Conservation (phyloP, 2,888 invertebrate genomes). For the Strigamia crassipes region DNA sequence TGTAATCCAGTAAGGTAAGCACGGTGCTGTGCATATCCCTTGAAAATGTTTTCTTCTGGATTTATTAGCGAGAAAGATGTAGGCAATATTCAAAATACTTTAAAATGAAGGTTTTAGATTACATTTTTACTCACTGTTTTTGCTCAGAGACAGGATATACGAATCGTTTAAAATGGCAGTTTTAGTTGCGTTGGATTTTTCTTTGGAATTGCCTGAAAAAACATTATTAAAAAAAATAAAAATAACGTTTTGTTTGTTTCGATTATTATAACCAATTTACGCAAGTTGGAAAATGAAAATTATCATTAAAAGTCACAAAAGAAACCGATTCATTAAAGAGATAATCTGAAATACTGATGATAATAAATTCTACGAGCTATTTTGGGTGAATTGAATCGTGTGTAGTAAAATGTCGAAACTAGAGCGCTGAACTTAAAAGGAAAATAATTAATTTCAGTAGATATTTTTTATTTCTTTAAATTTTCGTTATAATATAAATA, state of each 20-base stretch:
- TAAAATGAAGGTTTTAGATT: neutral
- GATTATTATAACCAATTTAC: too few species aligned
- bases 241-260: neutral
- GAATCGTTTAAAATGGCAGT: neutral
- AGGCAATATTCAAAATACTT: neutral
- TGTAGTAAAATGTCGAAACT: neutral
- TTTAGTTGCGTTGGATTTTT: neutral
- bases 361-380: neutral
- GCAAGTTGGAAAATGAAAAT: too few species aligned
- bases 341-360: neutral
- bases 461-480: neutral
- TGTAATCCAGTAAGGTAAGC: too few species aligned
- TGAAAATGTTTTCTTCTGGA: too few species aligned
- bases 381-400: neutral
- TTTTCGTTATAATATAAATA: neutral
- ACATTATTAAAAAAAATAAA: too few species aligned
- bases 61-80: too few species aligned
- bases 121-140: neutral
- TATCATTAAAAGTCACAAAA: too few species aligned
- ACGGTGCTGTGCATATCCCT: too few species aligned
- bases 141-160: neutral
- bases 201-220: conserved; percentile 1
- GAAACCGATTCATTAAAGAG: too few species aligned
- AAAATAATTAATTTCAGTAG: neutral
- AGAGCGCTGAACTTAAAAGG: neutral